A percentile compares a stretch with the other conserved stretches of the same genome.
phyloP scores from a whole-genome alignment of 2,113 vertebrate species.

The pig (Sus scrofa) region DNA sequence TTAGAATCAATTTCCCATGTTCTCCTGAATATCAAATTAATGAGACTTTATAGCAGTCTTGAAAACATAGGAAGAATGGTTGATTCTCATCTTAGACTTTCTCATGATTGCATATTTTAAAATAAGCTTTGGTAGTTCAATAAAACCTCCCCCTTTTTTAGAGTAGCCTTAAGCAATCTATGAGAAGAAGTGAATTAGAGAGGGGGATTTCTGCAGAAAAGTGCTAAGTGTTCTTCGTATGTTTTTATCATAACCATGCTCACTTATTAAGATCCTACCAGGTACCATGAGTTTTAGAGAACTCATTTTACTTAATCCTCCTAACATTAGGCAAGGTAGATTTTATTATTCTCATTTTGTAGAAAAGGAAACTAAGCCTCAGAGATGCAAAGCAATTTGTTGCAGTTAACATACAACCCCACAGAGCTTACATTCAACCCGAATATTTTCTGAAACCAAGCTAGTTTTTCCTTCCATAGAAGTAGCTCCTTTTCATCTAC shows the following conservation, averaged over 20 bases:
- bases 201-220: constrained; percentile 59
- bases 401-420: constrained; percentile 50
- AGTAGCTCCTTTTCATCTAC: background rate
- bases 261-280: constrained; percentile 78
- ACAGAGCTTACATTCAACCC: background rate
- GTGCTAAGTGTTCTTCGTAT: constrained; percentile 63
- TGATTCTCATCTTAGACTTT: constrained; percentile 65
- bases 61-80: constrained; percentile 67
- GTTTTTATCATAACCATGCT: constrained; percentile 68
- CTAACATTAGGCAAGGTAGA: constrained; percentile 56
- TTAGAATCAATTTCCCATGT: constrained; percentile 63
- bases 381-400: constrained; percentile 72
- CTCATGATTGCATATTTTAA: constrained; percentile 69
- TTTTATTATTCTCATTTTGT: constrained; percentile 79
- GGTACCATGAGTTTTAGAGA: constrained; percentile 74
- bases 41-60: constrained; percentile 20
- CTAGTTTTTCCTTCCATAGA: background rate
- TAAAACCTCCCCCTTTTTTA: constrained; percentile 60
- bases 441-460: background rate
- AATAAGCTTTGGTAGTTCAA: constrained; percentile 74
- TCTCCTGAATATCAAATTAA: constrained; percentile 71
- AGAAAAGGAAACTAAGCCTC: constrained; percentile 71
- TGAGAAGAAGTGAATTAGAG: constrained; percentile 62
- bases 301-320: constrained; percentile 79
- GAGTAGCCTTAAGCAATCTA: constrained; percentile 75